phyloP scores from a whole-genome alignment of 2,113 vertebrate genomes.

The Crotalus tigris region DNA sequence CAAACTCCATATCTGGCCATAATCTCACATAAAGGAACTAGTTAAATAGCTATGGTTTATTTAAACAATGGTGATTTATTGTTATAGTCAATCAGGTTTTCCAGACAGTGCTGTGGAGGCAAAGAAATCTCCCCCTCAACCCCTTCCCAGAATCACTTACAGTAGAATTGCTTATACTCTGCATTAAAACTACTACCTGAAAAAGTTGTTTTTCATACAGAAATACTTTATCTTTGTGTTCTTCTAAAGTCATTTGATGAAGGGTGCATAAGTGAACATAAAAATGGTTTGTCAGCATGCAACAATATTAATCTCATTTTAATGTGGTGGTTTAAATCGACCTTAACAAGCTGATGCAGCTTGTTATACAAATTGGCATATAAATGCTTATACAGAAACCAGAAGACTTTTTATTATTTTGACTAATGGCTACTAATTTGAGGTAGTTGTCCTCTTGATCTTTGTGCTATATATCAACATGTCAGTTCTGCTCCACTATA shows the following conservation, averaged over 20 bases:
- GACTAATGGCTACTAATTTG: neutral
- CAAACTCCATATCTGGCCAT: neutral
- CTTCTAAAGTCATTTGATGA: conserved; percentile 14
- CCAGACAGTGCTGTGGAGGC: neutral
- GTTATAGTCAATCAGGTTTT: neutral
- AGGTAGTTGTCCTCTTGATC: neutral
- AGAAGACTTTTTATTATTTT: conserved; percentile 13
- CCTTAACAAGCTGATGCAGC: conserved; percentile 15
- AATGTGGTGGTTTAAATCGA: neutral
- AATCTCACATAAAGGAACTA: neutral
- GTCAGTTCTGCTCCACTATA: neutral
- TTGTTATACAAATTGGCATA: neutral
- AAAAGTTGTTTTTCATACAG: neutral
- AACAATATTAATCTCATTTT: conserved; percentile 4
- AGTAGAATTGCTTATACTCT: neutral
- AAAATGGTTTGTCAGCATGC: conserved; percentile 26
- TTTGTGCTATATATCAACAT: conserved; percentile 6
- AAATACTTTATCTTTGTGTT: neutral
- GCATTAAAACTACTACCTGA: neutral
- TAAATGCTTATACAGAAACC: conserved; percentile 2
- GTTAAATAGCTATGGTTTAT: neutral
- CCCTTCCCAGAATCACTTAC: neutral
- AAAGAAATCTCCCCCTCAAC: neutral
- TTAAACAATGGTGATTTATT: neutral
- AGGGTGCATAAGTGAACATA: neutral